phyloP scores from a whole-genome alignment of 2,888 invertebrate species.

The Dendrolimus houi region DNA sequence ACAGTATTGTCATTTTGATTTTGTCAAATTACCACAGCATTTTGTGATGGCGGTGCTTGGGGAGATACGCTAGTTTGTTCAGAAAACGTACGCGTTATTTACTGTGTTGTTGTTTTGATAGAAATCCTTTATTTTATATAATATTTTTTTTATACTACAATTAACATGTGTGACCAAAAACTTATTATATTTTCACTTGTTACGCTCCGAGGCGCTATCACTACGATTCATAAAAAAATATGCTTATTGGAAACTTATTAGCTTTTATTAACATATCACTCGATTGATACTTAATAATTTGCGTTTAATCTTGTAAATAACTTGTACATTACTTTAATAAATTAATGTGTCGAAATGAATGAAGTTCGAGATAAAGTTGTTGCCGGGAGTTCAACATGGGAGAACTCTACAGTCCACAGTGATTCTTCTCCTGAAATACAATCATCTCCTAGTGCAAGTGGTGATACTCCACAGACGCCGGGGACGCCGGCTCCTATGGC shows the following conservation, averaged over 20 bases:
- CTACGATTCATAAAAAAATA: conserved; percentile 45
- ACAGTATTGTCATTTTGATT: conserved; percentile 33
- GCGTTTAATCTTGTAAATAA: conserved; percentile 3
- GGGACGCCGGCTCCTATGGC: conserved; percentile 74
- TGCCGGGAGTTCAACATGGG: conserved; percentile 67
- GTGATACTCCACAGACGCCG: conserved; percentile 74
- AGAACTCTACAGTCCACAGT: conserved; percentile 48
- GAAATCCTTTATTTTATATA: conserved; percentile 22
- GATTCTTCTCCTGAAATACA: conserved; percentile 65
- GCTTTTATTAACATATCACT: conserved; percentile 12
- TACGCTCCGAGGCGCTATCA: conserved; percentile 54
- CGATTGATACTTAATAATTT: conserved; percentile 2
- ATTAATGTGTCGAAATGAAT: conserved; percentile 54
- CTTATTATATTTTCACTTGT: conserved; percentile 25
- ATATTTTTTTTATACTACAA: conserved; percentile 13
- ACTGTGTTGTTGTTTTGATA: conserved; percentile 36
- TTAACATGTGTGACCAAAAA: conserved; percentile 32
- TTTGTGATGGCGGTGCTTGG: conserved; percentile 68
- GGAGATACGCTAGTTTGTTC: conserved; percentile 55
- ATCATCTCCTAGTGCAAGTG: conserved; percentile 59
- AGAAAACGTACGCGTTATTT: conserved; percentile 42
- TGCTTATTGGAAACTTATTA: conserved; percentile 49
- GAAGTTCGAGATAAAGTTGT: conserved; percentile 72
- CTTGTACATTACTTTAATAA: conserved; percentile 7
- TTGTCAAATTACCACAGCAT: background rate